Evolutionary conservation across 2,888 invertebrate genomes (phyloP).

Genomic region (Hyalella azteca): DNA sequence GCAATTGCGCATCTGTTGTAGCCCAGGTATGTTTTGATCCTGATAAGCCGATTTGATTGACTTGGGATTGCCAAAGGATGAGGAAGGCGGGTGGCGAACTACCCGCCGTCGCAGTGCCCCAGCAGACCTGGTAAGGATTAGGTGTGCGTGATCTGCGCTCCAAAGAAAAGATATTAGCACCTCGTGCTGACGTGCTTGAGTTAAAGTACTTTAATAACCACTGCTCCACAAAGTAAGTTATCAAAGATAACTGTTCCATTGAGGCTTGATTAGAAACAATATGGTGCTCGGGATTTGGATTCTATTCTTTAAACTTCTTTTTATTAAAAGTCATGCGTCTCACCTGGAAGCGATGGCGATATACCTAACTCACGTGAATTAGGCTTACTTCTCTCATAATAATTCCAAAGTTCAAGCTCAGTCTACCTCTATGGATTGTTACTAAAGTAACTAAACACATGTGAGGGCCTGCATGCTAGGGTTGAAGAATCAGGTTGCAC

Average conservation of each 20-base stretch:
- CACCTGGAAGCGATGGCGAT: slow-evolving; percentile 4
- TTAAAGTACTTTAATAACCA: background rate
- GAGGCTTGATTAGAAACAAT: background rate
- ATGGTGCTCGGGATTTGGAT: background rate
- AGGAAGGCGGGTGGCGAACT: background rate
- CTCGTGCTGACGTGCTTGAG: background rate
- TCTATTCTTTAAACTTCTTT: background rate
- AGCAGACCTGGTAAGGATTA: background rate
- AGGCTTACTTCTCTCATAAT: background rate
- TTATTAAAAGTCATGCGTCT: background rate
- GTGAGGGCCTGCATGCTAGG: background rate
- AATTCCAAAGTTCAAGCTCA: background rate
- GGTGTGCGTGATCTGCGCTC: background rate
- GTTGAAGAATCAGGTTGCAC: background rate
- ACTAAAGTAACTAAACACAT: background rate
- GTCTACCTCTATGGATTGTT: background rate
- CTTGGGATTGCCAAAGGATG: no score
- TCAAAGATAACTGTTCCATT: background rate
- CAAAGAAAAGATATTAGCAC: background rate
- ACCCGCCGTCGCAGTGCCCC: background rate
- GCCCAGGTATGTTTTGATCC: background rate
- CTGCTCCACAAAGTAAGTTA: background rate
- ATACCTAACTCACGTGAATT: background rate
- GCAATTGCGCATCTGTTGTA: background rate
- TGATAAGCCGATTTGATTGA: no score